Conservation (phyloP, 2,797 vertebrate genomes). For the Notolabrus celidotus region DNA sequence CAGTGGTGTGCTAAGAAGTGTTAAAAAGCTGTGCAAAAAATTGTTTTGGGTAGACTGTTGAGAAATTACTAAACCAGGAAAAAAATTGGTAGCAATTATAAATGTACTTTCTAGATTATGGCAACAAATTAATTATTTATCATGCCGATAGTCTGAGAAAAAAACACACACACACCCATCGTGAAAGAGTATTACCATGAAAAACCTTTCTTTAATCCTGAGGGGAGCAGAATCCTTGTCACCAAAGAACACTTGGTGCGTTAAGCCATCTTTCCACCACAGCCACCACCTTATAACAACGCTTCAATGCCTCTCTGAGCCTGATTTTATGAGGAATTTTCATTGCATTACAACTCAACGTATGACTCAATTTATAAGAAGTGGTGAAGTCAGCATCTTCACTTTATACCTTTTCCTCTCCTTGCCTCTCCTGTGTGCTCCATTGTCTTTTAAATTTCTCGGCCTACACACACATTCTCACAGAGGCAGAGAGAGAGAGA, state of each 20-base stretch:
- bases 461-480: slow-evolving; percentile 43
- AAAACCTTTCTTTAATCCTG: slow-evolving; percentile 15
- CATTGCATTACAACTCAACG: slow-evolving; percentile 78
- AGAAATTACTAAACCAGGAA: slow-evolving; percentile 26
- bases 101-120: slow-evolving; percentile 51
- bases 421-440: slow-evolving; percentile 58
- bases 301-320: slow-evolving; percentile 56
- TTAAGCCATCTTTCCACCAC: slow-evolving; percentile 78
- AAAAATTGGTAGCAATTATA: slow-evolving; percentile 42
- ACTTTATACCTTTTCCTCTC: slow-evolving; percentile 66
- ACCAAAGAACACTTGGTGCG: slow-evolving; percentile 52
- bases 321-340: slow-evolving; percentile 79
- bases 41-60: slow-evolving; percentile 20
- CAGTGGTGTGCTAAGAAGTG: slow-evolving; percentile 22
- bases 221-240: slow-evolving; percentile 63
- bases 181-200: slow-evolving; percentile 9
- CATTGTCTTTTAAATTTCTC: slow-evolving; percentile 70
- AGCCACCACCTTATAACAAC: slow-evolving; percentile 62
- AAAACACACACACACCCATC: slow-evolving; percentile 66
- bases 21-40: slow-evolving; percentile 45
- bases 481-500: slow-evolving; percentile 18
- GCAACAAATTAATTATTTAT: slow-evolving; percentile 28
- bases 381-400: slow-evolving; percentile 79
- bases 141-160: slow-evolving; percentile 20
- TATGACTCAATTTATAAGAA: slow-evolving; percentile 80